Conservation (phyloP, 2,113 vertebrate species). For the Platanista minor region DNA sequence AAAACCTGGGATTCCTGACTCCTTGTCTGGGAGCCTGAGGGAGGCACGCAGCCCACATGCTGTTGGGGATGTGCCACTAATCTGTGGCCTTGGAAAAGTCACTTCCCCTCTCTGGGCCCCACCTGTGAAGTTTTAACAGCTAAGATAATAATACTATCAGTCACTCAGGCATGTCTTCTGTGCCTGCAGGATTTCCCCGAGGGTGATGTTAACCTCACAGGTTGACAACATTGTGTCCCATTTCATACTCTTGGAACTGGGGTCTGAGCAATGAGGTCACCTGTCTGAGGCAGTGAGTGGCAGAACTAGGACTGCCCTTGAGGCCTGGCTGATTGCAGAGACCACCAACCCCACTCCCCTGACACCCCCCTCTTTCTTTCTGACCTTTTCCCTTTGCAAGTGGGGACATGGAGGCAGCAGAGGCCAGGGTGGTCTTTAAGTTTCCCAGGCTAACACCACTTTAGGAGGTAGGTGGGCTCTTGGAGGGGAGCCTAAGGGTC, state of each 20-base stretch:
- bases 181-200: neutral
- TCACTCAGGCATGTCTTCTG: neutral
- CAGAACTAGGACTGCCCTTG: neutral
- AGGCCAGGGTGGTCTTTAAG: neutral
- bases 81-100: slow-evolving; percentile 9
- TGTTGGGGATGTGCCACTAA: neutral
- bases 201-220: neutral
- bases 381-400: neutral
- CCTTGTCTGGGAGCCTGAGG: neutral
- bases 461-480: neutral
- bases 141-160: neutral
- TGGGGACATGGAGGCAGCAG: neutral
- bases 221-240: neutral
- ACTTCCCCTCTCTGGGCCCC: neutral
- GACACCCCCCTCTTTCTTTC: neutral
- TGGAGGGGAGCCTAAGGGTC: no score
- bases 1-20: neutral
- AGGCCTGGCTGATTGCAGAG: neutral
- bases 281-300: neutral
- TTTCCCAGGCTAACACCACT: neutral
- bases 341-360: neutral
- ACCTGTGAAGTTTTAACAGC: neutral
- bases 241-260: neutral
- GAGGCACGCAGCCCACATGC: neutral
- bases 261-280: neutral